Evolutionary conservation across 2,888 invertebrate genomes (phyloP).

Genomic region (Diaphora mendica): DNA sequence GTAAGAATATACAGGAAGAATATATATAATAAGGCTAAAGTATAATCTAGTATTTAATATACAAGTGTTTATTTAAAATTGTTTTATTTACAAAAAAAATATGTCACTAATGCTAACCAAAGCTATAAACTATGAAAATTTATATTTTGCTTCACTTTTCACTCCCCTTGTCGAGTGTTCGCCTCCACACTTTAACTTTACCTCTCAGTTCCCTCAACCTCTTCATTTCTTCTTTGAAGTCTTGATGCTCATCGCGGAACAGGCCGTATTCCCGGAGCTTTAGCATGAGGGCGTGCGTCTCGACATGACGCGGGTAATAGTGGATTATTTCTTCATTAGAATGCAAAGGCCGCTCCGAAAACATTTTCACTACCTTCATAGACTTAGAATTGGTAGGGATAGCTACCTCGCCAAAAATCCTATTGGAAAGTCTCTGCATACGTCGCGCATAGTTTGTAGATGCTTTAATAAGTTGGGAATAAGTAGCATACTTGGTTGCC

Average conservation of each 20-base stretch:
- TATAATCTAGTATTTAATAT: constrained; percentile 29
- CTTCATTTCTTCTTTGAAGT: constrained; percentile 95
- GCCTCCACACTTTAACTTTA: constrained; percentile 87
- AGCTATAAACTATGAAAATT: constrained; percentile 19
- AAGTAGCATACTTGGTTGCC: constrained; percentile 89
- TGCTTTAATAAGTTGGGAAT: constrained; percentile 89
- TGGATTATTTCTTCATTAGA: constrained; percentile 90
- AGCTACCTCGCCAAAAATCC: constrained; percentile 95
- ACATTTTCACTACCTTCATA: constrained; percentile 93
- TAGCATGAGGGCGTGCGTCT: constrained; percentile 91
- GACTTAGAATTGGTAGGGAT: constrained; percentile 91
- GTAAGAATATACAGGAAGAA: constrained; percentile 30
- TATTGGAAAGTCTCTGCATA: constrained; percentile 94
- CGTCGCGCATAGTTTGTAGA: constrained; percentile 93
- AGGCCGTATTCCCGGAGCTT: constrained; percentile 92
- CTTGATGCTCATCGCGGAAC: constrained; percentile 95
- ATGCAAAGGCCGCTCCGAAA: constrained; percentile 91
- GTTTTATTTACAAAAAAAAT: constrained; percentile 37
- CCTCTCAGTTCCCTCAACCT: constrained; percentile 91
- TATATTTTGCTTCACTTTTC: constrained; percentile 54
- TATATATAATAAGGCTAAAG: constrained; percentile 33
- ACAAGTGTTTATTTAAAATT: constrained; percentile 16
- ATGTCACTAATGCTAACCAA: constrained; percentile 11
- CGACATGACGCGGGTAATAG: constrained; percentile 95
- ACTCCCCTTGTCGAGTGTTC: constrained; percentile 77